phyloP scores from a whole-genome alignment of 37 sponge, comb jelly and placozoan genomes.

The Haliclona indistincta region DNA sequence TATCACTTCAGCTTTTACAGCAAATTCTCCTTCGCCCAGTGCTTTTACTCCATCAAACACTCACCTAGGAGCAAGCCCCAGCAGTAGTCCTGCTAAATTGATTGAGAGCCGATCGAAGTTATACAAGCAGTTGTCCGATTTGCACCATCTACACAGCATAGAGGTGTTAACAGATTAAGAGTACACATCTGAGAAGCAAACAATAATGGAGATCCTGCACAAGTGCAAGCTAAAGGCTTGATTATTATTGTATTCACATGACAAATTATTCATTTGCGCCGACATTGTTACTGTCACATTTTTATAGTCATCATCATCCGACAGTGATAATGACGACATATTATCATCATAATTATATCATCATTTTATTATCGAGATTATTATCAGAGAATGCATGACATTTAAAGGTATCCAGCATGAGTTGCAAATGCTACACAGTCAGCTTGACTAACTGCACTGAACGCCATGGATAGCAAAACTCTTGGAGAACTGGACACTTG shows the following conservation, averaged over 20 bases:
- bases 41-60: background rate
- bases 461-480: constrained; percentile 29
- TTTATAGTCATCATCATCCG: too few species aligned
- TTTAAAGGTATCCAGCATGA: constrained; percentile 22
- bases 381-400: too few species aligned
- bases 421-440: constrained; percentile 21
- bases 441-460: constrained; percentile 11
- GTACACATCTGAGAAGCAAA: constrained; percentile 11
- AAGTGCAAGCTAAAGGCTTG: background rate
- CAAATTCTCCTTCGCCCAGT: background rate
- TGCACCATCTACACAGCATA: background rate
- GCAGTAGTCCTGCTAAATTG: constrained; percentile 7
- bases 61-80: background rate
- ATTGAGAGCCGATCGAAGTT: constrained; percentile 24
- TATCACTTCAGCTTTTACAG: constrained; percentile 1
- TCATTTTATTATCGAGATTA: too few species aligned
- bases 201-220: constrained; percentile 21
- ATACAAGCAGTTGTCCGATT: constrained; percentile 20
- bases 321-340: too few species aligned
- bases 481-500: constrained; percentile 27
- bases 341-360: too few species aligned
- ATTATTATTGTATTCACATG: background rate
- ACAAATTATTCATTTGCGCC: background rate
- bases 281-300: too few species aligned
- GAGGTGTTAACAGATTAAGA: constrained; percentile 13